Evolutionary conservation across 2,113 vertebrate genomes (phyloP).

Genomic region (Hirundichthys speculiger): DNA sequence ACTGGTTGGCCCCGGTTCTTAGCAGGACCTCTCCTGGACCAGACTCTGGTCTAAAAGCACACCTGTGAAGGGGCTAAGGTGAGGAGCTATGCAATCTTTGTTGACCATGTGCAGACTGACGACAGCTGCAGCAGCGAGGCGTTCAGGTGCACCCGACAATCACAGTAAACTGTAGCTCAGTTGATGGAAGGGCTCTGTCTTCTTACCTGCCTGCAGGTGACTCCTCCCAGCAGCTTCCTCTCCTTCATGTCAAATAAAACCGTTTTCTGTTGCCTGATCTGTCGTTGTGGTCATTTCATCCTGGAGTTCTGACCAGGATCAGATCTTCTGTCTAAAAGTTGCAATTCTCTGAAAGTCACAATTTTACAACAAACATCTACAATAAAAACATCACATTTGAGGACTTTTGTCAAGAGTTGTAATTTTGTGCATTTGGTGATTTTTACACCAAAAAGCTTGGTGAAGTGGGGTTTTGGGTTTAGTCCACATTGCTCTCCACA

Average conservation of each 20-base stretch:
- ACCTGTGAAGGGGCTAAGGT: conserved; percentile 75
- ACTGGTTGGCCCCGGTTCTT: conserved; percentile 38
- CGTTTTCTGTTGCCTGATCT: conserved; percentile 64
- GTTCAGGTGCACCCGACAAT: conserved; percentile 86
- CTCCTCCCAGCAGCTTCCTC: conserved; percentile 40
- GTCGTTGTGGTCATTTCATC: conserved; percentile 3
- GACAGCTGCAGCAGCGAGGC: conserved; percentile 69
- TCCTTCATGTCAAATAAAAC: conserved; percentile 67
- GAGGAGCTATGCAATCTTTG: conserved; percentile 87
- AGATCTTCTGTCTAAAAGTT: too few relatives aligned
- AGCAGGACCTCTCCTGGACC: conserved; percentile 18
- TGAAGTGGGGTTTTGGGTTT: too few relatives aligned
- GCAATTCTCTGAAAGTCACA: too few relatives aligned
- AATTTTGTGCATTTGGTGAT: too few relatives aligned
- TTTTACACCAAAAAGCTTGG: too few relatives aligned
- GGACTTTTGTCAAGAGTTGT: neutral
- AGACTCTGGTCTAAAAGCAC: conserved; percentile 62
- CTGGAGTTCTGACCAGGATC: too few relatives aligned
- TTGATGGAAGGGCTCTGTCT: conserved; percentile 85
- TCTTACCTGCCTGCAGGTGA: conserved; percentile 56
- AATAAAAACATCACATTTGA: neutral
- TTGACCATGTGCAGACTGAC: conserved; percentile 77
- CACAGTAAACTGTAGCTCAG: conserved; percentile 84
- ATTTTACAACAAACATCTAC: too few relatives aligned
- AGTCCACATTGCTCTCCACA: too few relatives aligned